A percentile compares a stretch with the other conserved stretches of the same genome.
Evolutionary conservation across 2,797 vertebrate species (phyloP).

Genomic region (Anomalospiza imberbis): DNA sequence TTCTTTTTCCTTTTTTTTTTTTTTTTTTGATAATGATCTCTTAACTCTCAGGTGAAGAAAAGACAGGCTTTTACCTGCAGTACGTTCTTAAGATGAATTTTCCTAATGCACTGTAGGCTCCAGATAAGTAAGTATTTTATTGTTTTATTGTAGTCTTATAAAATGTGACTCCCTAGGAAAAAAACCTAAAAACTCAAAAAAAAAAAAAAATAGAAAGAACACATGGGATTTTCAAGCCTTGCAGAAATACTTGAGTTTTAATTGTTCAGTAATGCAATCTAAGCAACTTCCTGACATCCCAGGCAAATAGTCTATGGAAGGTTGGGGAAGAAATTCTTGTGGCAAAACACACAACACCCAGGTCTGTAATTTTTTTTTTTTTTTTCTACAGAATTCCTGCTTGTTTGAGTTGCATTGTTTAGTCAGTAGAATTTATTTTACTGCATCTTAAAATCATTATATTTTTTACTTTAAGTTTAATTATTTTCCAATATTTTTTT

Average conservation of each 20-base stretch:
- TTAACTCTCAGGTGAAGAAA: not conserved
- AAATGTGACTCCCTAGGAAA: not conserved
- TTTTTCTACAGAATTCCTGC: not conserved
- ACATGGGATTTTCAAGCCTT: not conserved
- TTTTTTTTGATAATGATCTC: not conserved
- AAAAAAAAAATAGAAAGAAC: not conserved
- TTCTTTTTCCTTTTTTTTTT: accelerated
- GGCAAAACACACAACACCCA: not conserved
- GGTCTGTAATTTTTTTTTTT: not conserved
- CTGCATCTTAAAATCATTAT: not conserved
- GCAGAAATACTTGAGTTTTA: not conserved
- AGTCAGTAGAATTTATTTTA: not conserved
- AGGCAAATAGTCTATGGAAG: not conserved
- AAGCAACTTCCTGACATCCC: not conserved
- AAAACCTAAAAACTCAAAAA: not conserved
- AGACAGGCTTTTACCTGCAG: not conserved
- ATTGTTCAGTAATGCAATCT: not conserved
- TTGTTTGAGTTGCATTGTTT: not conserved
- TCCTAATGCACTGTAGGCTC: not conserved
- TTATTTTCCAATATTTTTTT: not conserved
- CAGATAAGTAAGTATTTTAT: not conserved
- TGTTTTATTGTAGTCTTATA: not conserved
- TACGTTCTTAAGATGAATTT: not conserved
- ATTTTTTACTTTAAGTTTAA: not conserved
- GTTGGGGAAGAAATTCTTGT: not conserved